These are phyloP conservation scores for Stictonetta naevosa DNA, from an alignment of 2,113 vertebrate species.

Conservation along the genomic window DNA sequence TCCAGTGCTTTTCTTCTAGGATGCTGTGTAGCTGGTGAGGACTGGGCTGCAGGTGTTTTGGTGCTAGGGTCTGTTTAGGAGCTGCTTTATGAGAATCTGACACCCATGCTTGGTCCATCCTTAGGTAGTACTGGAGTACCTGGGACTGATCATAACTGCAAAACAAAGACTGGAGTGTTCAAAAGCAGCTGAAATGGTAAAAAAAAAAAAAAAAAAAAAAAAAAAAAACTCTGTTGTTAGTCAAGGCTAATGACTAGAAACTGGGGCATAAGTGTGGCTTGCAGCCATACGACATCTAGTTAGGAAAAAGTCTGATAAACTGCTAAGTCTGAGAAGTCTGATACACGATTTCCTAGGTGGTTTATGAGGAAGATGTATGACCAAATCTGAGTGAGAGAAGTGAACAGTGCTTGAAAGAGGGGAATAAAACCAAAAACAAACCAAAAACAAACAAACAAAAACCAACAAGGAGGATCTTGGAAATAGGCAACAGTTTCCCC, in stretches of 20 bases:
- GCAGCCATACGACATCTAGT: neutral
- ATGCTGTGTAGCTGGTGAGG: neutral
- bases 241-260: neutral
- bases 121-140: neutral
- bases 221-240: neutral
- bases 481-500: neutral
- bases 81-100: neutral
- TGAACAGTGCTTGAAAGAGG: neutral
- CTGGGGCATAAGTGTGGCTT: neutral
- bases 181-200: neutral
- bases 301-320: neutral
- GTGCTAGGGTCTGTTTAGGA: neutral
- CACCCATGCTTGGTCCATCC: neutral
- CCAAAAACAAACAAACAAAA: neutral
- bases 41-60: neutral
- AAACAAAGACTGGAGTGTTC: neutral
- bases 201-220: neutral
- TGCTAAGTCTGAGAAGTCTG: too few species aligned
- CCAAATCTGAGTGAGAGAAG: neutral
- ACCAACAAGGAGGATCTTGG: neutral
- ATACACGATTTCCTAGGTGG: neutral
- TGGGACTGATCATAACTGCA: neutral
- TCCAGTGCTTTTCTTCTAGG: neutral
- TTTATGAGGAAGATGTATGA: neutral
- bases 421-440: neutral